phyloP scores from a whole-genome alignment of 2,113 vertebrate genomes.

The Athene noctua region DNA sequence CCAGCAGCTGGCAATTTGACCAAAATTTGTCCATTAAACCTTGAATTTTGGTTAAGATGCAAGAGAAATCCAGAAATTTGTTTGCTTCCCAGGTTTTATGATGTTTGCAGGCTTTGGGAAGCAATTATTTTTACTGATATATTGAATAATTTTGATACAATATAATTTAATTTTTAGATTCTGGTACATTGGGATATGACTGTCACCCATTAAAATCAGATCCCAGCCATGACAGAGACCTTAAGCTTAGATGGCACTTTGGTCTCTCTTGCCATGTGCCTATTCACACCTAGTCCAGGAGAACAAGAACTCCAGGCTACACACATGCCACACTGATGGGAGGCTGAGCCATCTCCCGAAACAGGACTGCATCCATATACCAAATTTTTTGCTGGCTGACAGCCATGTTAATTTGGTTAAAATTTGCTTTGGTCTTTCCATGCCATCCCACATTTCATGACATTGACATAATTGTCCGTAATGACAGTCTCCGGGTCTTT shows the following conservation, averaged over 20 bases:
- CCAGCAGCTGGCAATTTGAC: background rate
- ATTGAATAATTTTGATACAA: rapidly evolving
- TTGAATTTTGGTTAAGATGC: background rate
- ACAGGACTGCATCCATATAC: rapidly evolving
- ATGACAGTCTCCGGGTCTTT: background rate
- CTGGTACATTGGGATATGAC: background rate
- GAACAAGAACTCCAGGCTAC: background rate
- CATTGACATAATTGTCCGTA: background rate
- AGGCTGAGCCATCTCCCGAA: background rate
- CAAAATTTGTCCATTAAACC: background rate
- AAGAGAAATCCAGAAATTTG: background rate
- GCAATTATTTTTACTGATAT: background rate
- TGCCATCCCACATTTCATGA: background rate
- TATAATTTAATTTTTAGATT: background rate
- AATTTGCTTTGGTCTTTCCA: background rate
- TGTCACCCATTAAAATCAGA: background rate
- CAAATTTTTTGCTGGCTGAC: background rate
- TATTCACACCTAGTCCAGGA: background rate
- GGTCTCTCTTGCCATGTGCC: background rate
- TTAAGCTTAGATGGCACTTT: rapidly evolving
- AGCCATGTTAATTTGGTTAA: rapidly evolving
- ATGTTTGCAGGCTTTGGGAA: background rate
- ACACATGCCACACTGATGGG: rapidly evolving
- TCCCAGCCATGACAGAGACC: rapidly evolving
- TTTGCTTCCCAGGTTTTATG: rapidly evolving